A percentile compares a stretch with the other conserved stretches of the same genome.
Conservation (phyloP, 2,888 invertebrate species). For the Electrophaes corylata region DNA sequence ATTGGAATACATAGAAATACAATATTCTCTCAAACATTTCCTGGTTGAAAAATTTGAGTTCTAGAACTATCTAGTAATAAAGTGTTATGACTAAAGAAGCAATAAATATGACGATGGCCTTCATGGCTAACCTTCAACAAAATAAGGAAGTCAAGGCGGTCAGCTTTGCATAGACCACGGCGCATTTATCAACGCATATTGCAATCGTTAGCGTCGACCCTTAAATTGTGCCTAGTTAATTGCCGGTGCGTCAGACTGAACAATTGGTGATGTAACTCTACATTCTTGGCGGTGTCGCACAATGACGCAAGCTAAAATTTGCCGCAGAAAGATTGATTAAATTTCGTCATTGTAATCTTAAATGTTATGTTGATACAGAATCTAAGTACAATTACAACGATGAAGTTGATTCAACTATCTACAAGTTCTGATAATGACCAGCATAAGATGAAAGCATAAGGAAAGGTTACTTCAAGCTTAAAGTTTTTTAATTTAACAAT, state of each 20-base stretch:
- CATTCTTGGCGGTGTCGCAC: slow-evolving; percentile 32
- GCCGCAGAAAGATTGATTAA: slow-evolving; percentile 4
- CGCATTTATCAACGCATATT: slow-evolving; percentile 32
- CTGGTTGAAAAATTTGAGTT: neutral
- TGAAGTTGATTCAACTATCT: slow-evolving; percentile 20
- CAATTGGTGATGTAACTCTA: slow-evolving; percentile 38
- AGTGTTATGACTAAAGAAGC: slow-evolving; percentile 1
- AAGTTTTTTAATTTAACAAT: too few species aligned
- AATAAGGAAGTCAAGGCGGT: slow-evolving; percentile 34
- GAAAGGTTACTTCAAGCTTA: too few species aligned
- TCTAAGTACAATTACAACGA: neutral
- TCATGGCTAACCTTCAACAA: slow-evolving; percentile 11
- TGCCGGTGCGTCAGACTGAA: slow-evolving; percentile 37
- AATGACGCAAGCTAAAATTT: slow-evolving; percentile 35
- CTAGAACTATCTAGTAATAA: neutral
- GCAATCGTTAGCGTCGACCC: slow-evolving; percentile 36
- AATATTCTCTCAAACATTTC: neutral
- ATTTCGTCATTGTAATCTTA: slow-evolving; percentile 22
- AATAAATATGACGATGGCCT: slow-evolving; percentile 3
- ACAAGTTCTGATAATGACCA: too few species aligned
- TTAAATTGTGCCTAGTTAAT: slow-evolving; percentile 37
- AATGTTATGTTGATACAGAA: slow-evolving; percentile 6
- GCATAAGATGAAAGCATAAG: too few species aligned
- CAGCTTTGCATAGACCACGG: slow-evolving; percentile 24
- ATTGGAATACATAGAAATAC: neutral